A percentile compares a stretch with the other conserved stretches of the same genome.
phyloP scores from a whole-genome alignment of 2,113 vertebrate genomes.

The Danionella cerebrum region DNA sequence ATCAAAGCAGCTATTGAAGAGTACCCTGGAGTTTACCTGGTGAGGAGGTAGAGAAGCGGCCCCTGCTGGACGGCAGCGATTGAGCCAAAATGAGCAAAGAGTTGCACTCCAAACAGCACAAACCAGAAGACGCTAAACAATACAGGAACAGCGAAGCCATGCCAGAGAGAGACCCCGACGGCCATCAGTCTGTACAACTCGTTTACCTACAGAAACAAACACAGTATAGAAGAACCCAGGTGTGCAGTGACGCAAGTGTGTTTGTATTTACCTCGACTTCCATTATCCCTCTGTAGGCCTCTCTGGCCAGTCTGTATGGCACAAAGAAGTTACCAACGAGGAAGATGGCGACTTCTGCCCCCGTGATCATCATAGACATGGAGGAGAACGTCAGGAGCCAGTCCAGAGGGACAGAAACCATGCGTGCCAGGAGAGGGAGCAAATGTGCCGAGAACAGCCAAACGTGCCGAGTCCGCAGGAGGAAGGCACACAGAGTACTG shows the following conservation, averaged over 20 bases:
- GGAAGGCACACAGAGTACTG: constrained; percentile 68
- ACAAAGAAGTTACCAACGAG: constrained; percentile 61
- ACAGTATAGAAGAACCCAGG: not conserved
- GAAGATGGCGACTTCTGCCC: constrained; percentile 50
- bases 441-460: constrained; percentile 72
- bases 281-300: constrained; percentile 57
- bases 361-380: constrained; percentile 58
- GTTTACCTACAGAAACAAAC: constrained; percentile 50
- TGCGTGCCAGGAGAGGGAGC: constrained; percentile 68
- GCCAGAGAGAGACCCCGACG: constrained; percentile 73
- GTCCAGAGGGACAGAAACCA: constrained; percentile 51
- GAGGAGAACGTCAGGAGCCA: constrained; percentile 51
- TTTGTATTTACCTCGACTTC: constrained; percentile 61
- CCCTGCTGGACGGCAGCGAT: constrained; percentile 59
- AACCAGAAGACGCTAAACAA: constrained; percentile 81
- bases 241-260: not conserved
- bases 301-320: constrained; percentile 60
- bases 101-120: constrained; percentile 68
- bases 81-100: constrained; percentile 51
- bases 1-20: not conserved
- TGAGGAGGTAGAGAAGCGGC: constrained; percentile 69
- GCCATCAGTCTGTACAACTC: constrained; percentile 67
- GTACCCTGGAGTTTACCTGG: constrained; percentile 58
- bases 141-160: constrained; percentile 68
- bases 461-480: constrained; percentile 69